These are phyloP conservation scores for Synergus umbraculus DNA, from an alignment of 2,888 invertebrate genomes.

Conservation along the genomic window DNA sequence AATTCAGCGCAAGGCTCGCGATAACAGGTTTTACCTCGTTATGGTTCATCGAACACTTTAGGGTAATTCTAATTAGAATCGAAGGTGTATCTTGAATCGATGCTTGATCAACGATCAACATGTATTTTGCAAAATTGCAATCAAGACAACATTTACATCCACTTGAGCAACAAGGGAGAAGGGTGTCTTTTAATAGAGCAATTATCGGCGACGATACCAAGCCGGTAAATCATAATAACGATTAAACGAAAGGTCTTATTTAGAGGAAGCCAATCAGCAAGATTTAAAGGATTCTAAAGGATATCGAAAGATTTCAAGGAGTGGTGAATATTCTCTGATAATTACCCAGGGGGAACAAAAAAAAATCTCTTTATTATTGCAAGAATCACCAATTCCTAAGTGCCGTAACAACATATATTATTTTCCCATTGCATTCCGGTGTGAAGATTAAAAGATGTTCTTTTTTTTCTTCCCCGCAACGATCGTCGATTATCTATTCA, in stretches of 20 bases:
- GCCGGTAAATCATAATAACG: background rate
- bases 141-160: conserved; percentile 12
- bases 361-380: too few relatives aligned
- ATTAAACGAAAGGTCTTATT: too few relatives aligned
- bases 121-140: conserved; percentile 13
- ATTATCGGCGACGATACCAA: background rate
- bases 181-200: conserved; percentile 4
- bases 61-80: conserved; percentile 39
- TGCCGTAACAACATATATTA: background rate
- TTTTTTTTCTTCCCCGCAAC: background rate
- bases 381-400: background rate
- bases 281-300: too few relatives aligned
- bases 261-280: background rate
- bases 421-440: conserved; percentile 33
- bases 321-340: too few relatives aligned
- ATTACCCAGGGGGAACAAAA: too few relatives aligned
- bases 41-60: conserved; percentile 41
- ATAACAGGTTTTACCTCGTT: conserved; percentile 55
- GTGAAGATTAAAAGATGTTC: background rate
- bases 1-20: conserved; percentile 56
- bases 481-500: conserved; percentile 33
- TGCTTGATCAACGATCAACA: background rate
- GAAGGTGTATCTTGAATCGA: background rate
- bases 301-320: too few relatives aligned
- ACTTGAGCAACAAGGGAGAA: background rate